Conservation (phyloP, 2,113 vertebrate species). For the Corythaixoides concolor region DNA sequence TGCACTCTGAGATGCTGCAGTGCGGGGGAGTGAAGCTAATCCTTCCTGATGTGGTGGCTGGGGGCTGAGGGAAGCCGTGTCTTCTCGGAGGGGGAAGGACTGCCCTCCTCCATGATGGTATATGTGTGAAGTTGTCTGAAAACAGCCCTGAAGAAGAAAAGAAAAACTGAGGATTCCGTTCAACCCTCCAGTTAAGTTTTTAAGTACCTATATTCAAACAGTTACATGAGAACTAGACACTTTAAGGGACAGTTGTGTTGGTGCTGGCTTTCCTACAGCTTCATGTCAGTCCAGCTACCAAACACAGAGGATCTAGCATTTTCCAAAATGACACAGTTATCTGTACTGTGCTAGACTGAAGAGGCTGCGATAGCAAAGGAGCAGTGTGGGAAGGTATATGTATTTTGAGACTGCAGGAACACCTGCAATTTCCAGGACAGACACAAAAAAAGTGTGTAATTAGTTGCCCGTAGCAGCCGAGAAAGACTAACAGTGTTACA, state of each 20-base stretch:
- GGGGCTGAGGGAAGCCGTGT: not conserved
- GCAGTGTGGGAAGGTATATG: not conserved
- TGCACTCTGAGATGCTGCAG: not conserved
- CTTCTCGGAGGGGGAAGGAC: not conserved
- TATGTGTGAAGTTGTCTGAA: not conserved
- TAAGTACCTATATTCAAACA: not conserved
- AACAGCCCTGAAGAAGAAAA: not conserved
- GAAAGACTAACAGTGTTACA: rapidly evolving
- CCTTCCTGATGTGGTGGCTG: not conserved
- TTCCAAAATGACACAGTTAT: not conserved
- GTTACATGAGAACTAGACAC: not conserved
- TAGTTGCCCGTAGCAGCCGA: not conserved
- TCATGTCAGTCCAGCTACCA: not conserved
- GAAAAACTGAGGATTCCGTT: not conserved
- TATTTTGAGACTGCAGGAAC: not conserved
- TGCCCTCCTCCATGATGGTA: not conserved
- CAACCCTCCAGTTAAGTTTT: not conserved
- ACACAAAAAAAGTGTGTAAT: too few species aligned
- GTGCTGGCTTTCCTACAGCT: not conserved
- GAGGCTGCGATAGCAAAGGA: not conserved
- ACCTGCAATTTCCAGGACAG: not conserved
- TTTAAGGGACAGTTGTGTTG: not conserved
- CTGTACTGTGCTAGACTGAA: rapidly evolving
- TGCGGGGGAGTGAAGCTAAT: not conserved
- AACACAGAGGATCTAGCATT: not conserved